These are phyloP conservation scores for Metopolophium dirhodum DNA, from an alignment of 1,140 invertebrate species.

Conservation along the genomic window DNA sequence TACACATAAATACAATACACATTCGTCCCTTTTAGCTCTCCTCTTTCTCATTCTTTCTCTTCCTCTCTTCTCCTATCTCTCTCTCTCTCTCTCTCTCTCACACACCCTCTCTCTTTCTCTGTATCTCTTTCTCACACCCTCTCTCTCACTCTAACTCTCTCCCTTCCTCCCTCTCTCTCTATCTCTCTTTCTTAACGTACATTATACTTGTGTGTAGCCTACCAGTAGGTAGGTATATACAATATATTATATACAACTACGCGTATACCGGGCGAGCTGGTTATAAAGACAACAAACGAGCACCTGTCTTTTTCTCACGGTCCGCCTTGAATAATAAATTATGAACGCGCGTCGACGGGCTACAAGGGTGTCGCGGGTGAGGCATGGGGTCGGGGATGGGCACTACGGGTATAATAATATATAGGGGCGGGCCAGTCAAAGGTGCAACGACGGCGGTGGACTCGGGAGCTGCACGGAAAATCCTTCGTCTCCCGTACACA, in stretches of 20 bases:
- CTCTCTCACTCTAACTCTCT: no score
- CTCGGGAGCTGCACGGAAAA: background rate
- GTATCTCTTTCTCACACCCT: no score
- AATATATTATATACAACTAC: background rate
- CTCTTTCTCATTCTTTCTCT: no score
- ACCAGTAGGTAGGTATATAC: background rate
- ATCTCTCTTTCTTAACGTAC: no score
- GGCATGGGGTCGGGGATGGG: no score
- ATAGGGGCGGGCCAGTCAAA: background rate
- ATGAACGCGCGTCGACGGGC: background rate
- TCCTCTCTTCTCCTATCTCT: no score
- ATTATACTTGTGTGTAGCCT: background rate
- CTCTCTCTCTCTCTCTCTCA: no score
- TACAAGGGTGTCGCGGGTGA: no score
- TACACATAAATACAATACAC: background rate
- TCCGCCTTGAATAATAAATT: slow-evolving; percentile 46
- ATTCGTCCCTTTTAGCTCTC: background rate
- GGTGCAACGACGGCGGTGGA: no score
- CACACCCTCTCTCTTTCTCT: no score
- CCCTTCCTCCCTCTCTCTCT: no score
- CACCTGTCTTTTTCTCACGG: slow-evolving; percentile 40
- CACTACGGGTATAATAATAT: background rate
- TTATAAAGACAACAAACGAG: slow-evolving; percentile 52
- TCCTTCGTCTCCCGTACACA: background rate
- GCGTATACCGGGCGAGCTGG: background rate